Evolutionary conservation across 2,888 invertebrate genomes (phyloP).

Genomic region (Fragum fragum): DNA sequence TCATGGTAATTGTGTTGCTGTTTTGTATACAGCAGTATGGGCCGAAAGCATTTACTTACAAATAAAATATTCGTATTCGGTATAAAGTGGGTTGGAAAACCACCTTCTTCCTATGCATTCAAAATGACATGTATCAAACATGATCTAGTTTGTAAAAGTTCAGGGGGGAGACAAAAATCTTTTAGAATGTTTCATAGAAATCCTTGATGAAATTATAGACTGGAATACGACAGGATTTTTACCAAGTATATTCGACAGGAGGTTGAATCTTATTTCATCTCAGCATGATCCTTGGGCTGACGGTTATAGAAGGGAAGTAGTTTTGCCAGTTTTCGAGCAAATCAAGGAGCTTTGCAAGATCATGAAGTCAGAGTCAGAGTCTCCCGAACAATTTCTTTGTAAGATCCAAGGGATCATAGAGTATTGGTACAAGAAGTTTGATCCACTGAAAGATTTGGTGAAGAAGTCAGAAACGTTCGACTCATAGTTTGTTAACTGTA

Average conservation of each 20-base stretch:
- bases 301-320: too few species aligned
- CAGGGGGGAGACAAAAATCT: not conserved
- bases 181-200: not conserved
- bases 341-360: not conserved
- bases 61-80: too few species aligned
- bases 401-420: too few species aligned
- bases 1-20: too few species aligned
- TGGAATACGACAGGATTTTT: not conserved
- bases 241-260: not conserved
- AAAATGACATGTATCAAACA: conserved; percentile 14
- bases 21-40: too few species aligned
- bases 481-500: too few species aligned
- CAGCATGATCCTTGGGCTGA: not conserved
- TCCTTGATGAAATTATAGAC: not conserved
- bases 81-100: too few species aligned
- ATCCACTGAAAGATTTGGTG: too few species aligned
- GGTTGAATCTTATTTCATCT: not conserved
- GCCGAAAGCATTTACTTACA: too few species aligned
- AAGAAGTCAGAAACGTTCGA: too few species aligned
- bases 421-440: too few species aligned
- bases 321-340: not conserved
- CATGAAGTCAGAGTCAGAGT: not conserved
- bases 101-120: not conserved
- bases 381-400: not conserved
- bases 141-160: not conserved